These are phyloP conservation scores for Drosophila oshimai DNA, from an alignment of 1,140 invertebrate species.

Conservation along the genomic window DNA sequence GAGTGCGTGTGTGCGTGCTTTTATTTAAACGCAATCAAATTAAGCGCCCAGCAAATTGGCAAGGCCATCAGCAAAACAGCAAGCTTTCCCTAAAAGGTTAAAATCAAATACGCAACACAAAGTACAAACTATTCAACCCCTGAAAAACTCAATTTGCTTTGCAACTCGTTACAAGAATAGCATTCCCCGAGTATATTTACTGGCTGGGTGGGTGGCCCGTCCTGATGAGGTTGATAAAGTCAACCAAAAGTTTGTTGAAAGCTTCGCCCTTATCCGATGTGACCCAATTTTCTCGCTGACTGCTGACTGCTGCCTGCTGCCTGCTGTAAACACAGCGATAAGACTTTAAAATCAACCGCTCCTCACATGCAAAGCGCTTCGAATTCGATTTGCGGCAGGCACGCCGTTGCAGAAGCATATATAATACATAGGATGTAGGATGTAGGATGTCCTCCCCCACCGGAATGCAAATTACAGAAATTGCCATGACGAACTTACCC, in stretches of 20 bases:
- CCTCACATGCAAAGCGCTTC: constrained; percentile 30
- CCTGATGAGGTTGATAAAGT: constrained; percentile 41
- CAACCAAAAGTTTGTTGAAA: constrained; percentile 34
- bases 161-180: constrained; percentile 34
- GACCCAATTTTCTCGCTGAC: constrained; percentile 57
- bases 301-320: no score
- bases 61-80: constrained; percentile 66
- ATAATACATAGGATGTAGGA: neutral
- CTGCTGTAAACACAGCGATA: constrained; percentile 53
- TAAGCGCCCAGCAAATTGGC: constrained; percentile 70
- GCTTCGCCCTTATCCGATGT: constrained; percentile 46
- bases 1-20: constrained; percentile 41
- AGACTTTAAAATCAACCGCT: constrained; percentile 34
- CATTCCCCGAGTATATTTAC: constrained; percentile 20
- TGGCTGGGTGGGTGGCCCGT: neutral
- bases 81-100: constrained; percentile 35
- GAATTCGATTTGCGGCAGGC: constrained; percentile 30
- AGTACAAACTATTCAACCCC: constrained; percentile 8
- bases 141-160: constrained; percentile 22
- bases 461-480: constrained; percentile 46
- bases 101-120: constrained; percentile 38
- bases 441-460: neutral
- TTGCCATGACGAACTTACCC: constrained; percentile 62
- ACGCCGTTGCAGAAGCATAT: neutral
- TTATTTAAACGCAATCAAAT: constrained; percentile 80